These are phyloP conservation scores for Sebastes vulpes DNA, from an alignment of 2,797 vertebrate species.

Conservation along the genomic window DNA sequence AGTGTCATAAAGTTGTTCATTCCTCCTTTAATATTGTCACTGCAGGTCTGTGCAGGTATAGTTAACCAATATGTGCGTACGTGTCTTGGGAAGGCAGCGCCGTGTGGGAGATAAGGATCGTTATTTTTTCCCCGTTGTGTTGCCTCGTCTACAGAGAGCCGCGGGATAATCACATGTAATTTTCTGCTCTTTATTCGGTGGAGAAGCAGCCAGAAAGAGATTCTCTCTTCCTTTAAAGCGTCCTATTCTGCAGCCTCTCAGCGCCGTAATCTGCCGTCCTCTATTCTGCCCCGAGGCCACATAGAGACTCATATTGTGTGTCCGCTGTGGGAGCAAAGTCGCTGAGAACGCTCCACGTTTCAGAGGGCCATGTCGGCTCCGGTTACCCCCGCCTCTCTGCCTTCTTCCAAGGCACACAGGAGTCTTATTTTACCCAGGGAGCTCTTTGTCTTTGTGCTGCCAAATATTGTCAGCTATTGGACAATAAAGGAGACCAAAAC, in stretches of 20 bases:
- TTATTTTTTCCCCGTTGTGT: constrained; percentile 30
- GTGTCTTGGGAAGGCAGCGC: constrained; percentile 9
- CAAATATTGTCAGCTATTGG: constrained; percentile 57
- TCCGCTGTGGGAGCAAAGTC: constrained; percentile 79
- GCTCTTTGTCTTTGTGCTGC: constrained; percentile 61
- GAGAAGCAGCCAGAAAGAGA: constrained; percentile 54
- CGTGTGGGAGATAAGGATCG: constrained; percentile 36
- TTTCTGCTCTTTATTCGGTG: constrained; percentile 66
- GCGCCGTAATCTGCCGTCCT: constrained; percentile 68
- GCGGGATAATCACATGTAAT: constrained; percentile 74
- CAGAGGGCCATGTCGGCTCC: constrained; percentile 63
- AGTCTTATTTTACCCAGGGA: constrained; percentile 76
- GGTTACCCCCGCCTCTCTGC: constrained; percentile 60
- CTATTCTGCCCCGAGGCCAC: constrained; percentile 50
- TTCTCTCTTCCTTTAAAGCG: constrained; percentile 65
- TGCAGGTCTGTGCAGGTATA: background rate
- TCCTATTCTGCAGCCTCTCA: constrained; percentile 80
- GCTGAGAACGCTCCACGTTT: constrained; percentile 73
- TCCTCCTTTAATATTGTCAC: background rate
- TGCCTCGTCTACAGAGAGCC: constrained; percentile 41
- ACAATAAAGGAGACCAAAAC: constrained; percentile 48
- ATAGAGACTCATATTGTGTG: constrained; percentile 78
- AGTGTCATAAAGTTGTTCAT: background rate
- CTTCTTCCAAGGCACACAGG: constrained; percentile 72
- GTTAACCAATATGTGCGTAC: background rate